Base-by-base conservation (phyloP, 1,140 invertebrate species). In the Marisa cornuarietis region DNA sequence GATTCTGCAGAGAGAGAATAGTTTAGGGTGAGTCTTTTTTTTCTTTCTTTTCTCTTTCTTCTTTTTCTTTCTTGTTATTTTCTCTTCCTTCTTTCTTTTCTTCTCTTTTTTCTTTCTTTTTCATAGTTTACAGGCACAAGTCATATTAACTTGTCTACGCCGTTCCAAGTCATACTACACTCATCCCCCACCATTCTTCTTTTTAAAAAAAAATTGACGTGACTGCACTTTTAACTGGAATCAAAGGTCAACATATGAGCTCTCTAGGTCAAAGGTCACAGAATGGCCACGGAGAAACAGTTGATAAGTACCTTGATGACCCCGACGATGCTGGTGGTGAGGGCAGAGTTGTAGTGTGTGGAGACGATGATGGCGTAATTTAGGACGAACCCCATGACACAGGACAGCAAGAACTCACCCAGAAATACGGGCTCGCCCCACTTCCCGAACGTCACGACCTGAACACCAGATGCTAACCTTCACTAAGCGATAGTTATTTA, bases 311-410 rank as follows among this genome's bases (percentile, higher is more conserved):
- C 90, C 85, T 91, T 91, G 49, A 91, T 76, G 42, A 91, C 99
- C 1, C 98, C 98, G 83, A 99, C 96, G 82, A 99, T 99, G 14
- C 98, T 99, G 26, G 98, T 99, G 0, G 98, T 99, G 62, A 99
- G 92, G 24, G 98, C 97, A 77, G 98, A 99, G 92, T 99, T 99
- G 89, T 96, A 94, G 85, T 96, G 93, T 0, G 98, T 99, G 91
- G 98, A 99, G 61, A 99, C 91, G 85, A 99, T 95, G 20, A 98
- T 96, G 88, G 96, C 96, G 88, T 99, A 99, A 66, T 96, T 96
- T 20, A 99, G 92, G 31, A 99, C 92, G 90, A 99, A 99, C 0
- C 98, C 98, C 96, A 99, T 98, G 4, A 98, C 91, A 91, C 98
- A 99, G 0, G 97, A 99, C 78, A 97, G 88, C 1, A 95, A 79